Evolutionary conservation across 2,888 invertebrate species (phyloP), one percentile per base, ranked within the genome.

Genomic region (Dione vanillae): DNA sequence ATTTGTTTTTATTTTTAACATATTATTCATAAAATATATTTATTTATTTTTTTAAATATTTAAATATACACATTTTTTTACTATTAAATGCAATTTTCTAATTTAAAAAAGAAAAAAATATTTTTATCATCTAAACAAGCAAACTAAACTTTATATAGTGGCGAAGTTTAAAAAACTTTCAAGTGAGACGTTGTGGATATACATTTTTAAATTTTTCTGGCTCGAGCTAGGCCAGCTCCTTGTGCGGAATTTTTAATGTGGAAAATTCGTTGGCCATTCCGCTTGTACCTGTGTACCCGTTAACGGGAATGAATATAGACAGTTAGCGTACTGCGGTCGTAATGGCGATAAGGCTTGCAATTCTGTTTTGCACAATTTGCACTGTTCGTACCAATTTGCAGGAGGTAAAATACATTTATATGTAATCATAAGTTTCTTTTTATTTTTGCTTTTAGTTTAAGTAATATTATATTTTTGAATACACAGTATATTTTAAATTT

Each of bases 251-350:
- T 77, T 77, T 72, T 75, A 76, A 79, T 70, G 73, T 77, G 69
- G 65, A 74, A 68, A 75, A 72, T 75, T 73, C 76, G 75, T 78
- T 75, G 77, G 52, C 74, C 75, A 82, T 80, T 81, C 81, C 45
- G 41, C 45, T 10, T 40, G 47, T 64, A 62, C 47, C 64, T 62
- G 75, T 79, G 77, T 78, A 81, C 78, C 16, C 37, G 76, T 77
- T 77, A 76, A 76, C 80, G 78, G 79, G 83, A 85, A 85, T 84
- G 85, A 85, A 79, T 80, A 79, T 83, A 78, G 82, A 81, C 82
- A 84, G 84, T 85, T 84, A 81, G 84, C 37, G 37, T 82, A 85
- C 80, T 81, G 80, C 80, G 83, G 78, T 78, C 37, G 71, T 79
- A 83, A 89, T 89, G 88, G 79, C 74, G 43, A 77, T 71, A 73